Percentiles rank a stretch among this genome's conserved stretches.
These are phyloP conservation scores for Enteromius thamalakanensis DNA, from an alignment of 2,797 vertebrate species.

Conservation along the genomic window DNA sequence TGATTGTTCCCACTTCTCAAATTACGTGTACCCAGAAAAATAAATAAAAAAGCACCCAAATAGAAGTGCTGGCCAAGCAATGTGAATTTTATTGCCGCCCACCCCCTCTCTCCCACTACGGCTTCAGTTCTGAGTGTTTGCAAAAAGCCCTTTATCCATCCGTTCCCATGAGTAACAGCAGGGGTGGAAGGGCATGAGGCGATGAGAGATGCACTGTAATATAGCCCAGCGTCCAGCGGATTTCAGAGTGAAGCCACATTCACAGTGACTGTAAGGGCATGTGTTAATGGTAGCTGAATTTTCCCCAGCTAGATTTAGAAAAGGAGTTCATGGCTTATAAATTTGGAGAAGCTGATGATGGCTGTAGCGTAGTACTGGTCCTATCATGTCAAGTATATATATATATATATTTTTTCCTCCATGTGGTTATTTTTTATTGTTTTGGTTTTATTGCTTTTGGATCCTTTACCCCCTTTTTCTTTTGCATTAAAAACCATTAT, in stretches of 20 bases:
- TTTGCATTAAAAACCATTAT: background rate
- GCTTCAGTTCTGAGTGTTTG: conserved; percentile 6
- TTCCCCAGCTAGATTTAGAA: background rate
- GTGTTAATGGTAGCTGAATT: background rate
- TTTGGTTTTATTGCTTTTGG: background rate
- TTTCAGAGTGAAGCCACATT: conserved; percentile 16
- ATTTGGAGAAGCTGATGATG: background rate
- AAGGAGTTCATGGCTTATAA: background rate
- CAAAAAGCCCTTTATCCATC: conserved; percentile 43
- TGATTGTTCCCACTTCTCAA: conserved; percentile 43
- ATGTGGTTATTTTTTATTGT: background rate
- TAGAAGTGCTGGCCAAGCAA: conserved; percentile 33
- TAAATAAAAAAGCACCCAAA: conserved; percentile 29
- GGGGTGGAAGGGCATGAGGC: conserved; percentile 19
- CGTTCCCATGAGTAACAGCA: conserved; percentile 11
- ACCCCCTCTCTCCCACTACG: conserved; percentile 13
- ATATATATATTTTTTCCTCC: too few species aligned
- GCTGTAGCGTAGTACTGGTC: background rate
- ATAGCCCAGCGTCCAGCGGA: conserved; percentile 1
- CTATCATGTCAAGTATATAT: background rate
- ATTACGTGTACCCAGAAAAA: conserved; percentile 3
- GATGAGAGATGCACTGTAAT: conserved; percentile 25
- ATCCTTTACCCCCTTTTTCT: background rate
- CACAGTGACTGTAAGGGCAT: conserved; percentile 6
- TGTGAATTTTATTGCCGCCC: conserved; percentile 23